Evolutionary conservation across 2,113 vertebrate species (phyloP), one percentile per base, ranked within the genome.

Genomic region (Psettodes erumei): DNA sequence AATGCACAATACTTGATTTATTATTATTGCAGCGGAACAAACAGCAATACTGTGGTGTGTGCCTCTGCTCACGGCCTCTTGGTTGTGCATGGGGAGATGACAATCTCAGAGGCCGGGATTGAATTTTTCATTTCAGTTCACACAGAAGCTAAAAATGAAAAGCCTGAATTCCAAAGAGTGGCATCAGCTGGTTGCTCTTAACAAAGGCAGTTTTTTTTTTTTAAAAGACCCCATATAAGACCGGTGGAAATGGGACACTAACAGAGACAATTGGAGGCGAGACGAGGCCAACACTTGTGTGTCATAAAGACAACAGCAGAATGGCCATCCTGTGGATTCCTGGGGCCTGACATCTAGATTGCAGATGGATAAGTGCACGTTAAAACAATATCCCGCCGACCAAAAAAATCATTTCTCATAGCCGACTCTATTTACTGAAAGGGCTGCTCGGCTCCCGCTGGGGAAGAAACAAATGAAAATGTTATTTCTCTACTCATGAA

Each of bases 401-500:
- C 95, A 95, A 81, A 87, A 92, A 96, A 96, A 95, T 96, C 94
- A 96, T 97, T 99, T 98, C 96, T 98, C 96, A 97, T 98, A 96
- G 97, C 96, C 89, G 94, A 95, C 96, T 97, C 96, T 96, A 96
- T 98, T 98, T 98, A 97, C 96, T 93, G 95, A 96, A 95, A 96
- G 95, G n/a, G 95, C 95, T 94, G 95, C 95, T 96, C 91, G 89
- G 95, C 95, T 97, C 97, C 96, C 96, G 95, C 94, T 95, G 96
- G 96, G 95, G 94, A 94, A 91, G 95, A 97, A 93, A 97, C 96
- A 97, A 97, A 98, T 99, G 96, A 99, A 99, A 98, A 98, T 98
- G 96, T 98, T 98, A 98, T 98, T 97, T 97, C 95, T 96, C 96
- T 96, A 93, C 95, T 98, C 96, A 97, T 97, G 97, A 96, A 97